Evolutionary conservation across 2,888 invertebrate species (phyloP), one percentile per base, ranked within the genome.

Genomic region (Quadriops clusia): DNA sequence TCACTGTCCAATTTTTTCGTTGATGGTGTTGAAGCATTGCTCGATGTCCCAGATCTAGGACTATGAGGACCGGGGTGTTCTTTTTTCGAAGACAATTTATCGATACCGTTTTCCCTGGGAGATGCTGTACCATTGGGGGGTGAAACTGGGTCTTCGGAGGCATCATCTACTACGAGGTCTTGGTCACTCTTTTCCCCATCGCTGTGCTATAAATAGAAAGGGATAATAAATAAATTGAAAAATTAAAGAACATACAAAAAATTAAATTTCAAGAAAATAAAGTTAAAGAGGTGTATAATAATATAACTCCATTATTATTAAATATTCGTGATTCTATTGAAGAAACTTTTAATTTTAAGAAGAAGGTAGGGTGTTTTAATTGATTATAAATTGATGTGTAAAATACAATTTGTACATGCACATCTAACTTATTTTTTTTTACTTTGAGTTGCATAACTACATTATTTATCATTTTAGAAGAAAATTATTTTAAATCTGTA

Each of bases 131-230:
- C 86, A 49, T 82, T 83, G 47, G 83, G 77, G 1, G 86, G 84
- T 28, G 86, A 85, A 29, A 79, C 75, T 5, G 85, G 85, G 52
- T 87, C 89, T 64, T 91, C 90, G 44, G 86, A 87, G 29, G 89
- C 89, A 50, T 87, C 93, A 60, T 94, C 94, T 14, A 94, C 93
- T 38, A 94, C 93, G 47, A 94, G 64, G 56, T 93, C 91, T 66
- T 89, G 84, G 55, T 90, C 87, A 53, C 80, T 81, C 58, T 85
- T 85, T 55, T 83, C 84, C 32, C 80, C 83, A 57, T 84, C 83
- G 56, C 79, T 81, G 51, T 80, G 80, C 75, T 77, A 62, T 40
- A 62, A 50, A 22, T 17, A 23, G 15, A 25, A 25, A 25, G 15
- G n/a, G 7, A 38, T 30, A 8, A 17, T 9, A 20, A 25, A 18